Conservation (phyloP, 2,797 vertebrate genomes). For the Micromesistius poutassou region DNA sequence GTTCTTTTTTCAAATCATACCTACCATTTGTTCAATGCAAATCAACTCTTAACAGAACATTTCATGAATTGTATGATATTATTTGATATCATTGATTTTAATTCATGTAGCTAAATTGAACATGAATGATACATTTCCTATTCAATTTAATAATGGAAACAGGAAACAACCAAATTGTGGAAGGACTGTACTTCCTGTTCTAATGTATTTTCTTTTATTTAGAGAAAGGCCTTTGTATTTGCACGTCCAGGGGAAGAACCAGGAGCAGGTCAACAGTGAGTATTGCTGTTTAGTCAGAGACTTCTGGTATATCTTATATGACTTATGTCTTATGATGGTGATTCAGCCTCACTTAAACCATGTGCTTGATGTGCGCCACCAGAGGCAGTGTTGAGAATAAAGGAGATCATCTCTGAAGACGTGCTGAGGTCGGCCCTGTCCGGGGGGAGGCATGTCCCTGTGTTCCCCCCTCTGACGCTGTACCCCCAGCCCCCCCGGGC, state of each 20-base stretch:
- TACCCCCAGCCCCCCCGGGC: slow-evolving; percentile 74
- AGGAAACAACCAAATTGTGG: neutral
- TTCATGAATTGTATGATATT: neutral
- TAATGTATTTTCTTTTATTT: slow-evolving; percentile 44
- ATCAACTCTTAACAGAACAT: neutral
- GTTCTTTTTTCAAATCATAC: neutral
- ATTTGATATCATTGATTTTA: neutral
- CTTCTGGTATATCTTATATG: neutral
- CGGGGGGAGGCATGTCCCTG: slow-evolving; percentile 63
- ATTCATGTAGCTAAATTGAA: neutral
- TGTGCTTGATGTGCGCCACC: slow-evolving; percentile 17
- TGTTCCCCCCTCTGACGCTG: slow-evolving; percentile 72
- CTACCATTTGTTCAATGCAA: neutral
- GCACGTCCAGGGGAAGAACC: slow-evolving; percentile 74
- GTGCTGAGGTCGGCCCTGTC: slow-evolving; percentile 64
- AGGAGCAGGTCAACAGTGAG: slow-evolving; percentile 79
- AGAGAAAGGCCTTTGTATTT: slow-evolving; percentile 79
- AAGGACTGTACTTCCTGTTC: slow-evolving; percentile 19
- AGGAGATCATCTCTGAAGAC: slow-evolving; percentile 78
- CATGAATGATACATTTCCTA: neutral
- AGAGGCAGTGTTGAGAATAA: slow-evolving; percentile 78
- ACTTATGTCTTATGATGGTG: neutral
- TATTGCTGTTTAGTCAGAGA: slow-evolving; percentile 14
- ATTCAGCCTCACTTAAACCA: neutral
- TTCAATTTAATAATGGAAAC: neutral